These are phyloP conservation scores for Drosophila infuscata DNA, from an alignment of 2,888 invertebrate species.

Conservation along the genomic window DNA sequence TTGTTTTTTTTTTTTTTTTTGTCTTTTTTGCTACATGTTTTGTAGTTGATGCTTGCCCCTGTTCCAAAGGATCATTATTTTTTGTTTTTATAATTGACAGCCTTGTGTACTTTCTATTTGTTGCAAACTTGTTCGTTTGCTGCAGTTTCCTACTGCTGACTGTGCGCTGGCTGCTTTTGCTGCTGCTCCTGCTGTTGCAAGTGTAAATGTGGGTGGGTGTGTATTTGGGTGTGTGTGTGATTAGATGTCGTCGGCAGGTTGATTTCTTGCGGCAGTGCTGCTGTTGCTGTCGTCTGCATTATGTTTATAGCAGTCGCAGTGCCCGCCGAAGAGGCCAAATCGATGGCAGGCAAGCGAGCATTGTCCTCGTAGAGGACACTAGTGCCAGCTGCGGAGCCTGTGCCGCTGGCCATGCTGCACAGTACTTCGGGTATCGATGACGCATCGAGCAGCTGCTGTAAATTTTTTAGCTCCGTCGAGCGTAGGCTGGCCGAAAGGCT, in stretches of 20 bases:
- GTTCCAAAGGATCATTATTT: conserved; percentile 32
- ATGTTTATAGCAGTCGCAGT: conserved; percentile 75
- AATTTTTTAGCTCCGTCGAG: conserved; percentile 87
- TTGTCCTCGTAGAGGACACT: conserved; percentile 65
- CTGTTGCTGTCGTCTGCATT: conserved; percentile 46
- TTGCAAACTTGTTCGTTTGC: conserved; percentile 53
- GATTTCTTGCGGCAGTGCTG: conserved; percentile 48
- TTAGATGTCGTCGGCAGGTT: conserved; percentile 67
- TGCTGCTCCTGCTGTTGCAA: conserved; percentile 68
- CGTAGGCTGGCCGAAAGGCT: conserved; percentile 84
- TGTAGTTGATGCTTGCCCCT: conserved; percentile 44
- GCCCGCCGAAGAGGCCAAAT: conserved; percentile 81
- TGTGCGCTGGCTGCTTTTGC: conserved; percentile 55
- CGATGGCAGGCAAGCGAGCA: conserved; percentile 69
- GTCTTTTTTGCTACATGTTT: conserved; percentile 50
- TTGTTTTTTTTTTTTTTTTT: conserved; percentile 19
- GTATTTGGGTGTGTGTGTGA: conserved; percentile 61
- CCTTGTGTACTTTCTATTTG: conserved; percentile 49
- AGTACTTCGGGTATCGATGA: conserved; percentile 70
- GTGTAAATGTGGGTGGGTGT: conserved; percentile 74
- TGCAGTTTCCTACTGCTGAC: conserved; percentile 59
- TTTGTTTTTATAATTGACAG: conserved; percentile 54
- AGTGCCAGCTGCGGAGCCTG: conserved; percentile 4
- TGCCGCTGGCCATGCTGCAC: conserved; percentile 37
- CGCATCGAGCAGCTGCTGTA: conserved; percentile 86